Evolutionary conservation across 2,888 invertebrate species (phyloP).

Genomic region (Elegia similella): DNA sequence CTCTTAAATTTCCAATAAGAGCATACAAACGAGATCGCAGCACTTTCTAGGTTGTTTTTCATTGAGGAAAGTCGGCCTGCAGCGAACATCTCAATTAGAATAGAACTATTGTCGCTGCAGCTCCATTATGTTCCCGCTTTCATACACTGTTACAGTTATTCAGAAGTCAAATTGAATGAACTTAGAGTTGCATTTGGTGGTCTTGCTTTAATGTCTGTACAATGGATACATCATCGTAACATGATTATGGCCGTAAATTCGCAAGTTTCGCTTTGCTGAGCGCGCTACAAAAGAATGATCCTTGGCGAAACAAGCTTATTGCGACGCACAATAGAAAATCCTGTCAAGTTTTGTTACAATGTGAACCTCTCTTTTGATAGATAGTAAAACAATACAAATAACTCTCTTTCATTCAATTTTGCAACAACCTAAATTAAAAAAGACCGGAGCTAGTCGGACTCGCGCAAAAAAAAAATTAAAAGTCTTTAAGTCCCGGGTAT

Average conservation of each 20-base stretch:
- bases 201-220: background rate
- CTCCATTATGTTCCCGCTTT: background rate
- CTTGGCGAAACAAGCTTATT: slow-evolving; percentile 31
- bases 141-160: background rate
- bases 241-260: slow-evolving; percentile 35
- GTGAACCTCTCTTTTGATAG: background rate
- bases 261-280: slow-evolving; percentile 49
- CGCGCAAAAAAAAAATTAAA: too few relatives aligned
- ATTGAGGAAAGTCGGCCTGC: background rate
- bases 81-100: background rate
- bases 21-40: slow-evolving; percentile 43
- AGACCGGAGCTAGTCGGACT: too few relatives aligned
- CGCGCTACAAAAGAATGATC: slow-evolving; percentile 53
- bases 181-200: background rate
- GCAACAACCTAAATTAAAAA: background rate
- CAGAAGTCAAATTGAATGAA: background rate
- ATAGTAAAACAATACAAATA: background rate
- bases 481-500: too few relatives aligned
- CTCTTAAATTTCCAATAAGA: slow-evolving; percentile 42
- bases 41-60: slow-evolving; percentile 42
- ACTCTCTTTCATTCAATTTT: slow-evolving; percentile 1
- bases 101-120: background rate
- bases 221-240: slow-evolving; percentile 17
- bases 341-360: slow-evolving; percentile 7
- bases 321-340: slow-evolving; percentile 31